phyloP scores from a whole-genome alignment of 2,113 vertebrate genomes.

The Malurus melanocephalus region DNA sequence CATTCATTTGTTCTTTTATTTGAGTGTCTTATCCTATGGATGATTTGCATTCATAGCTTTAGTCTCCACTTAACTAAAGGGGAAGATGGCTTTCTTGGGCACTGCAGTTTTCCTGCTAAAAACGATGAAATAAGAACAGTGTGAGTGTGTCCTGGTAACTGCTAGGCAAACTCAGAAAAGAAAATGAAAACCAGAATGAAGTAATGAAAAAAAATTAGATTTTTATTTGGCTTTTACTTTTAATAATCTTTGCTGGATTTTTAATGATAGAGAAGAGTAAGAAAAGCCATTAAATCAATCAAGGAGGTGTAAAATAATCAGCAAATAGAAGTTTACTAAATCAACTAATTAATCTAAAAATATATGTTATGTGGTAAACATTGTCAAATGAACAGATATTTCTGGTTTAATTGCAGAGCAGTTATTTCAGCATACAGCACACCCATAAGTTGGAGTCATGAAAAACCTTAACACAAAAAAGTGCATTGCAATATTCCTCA shows the following conservation, averaged over 20 bases:
- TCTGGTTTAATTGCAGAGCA: not conserved
- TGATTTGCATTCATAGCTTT: not conserved
- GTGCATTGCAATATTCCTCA: not conserved
- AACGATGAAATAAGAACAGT: not conserved
- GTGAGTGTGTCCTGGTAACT: not conserved
- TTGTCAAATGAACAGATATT: not conserved
- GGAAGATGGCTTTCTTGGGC: not conserved
- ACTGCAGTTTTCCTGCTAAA: not conserved
- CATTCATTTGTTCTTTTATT: not conserved
- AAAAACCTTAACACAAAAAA: not conserved
- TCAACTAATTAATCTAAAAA: slow-evolving; percentile 9
- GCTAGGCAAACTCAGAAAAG: not conserved
- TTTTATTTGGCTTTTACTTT: not conserved
- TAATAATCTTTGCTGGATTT: not conserved
- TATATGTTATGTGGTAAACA: not conserved
- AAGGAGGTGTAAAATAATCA: not conserved
- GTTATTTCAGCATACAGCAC: not conserved
- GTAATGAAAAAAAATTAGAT: not conserved
- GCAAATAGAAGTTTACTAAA: not conserved
- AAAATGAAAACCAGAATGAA: not conserved
- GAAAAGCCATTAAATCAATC: slow-evolving; percentile 6
- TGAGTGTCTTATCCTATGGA: not conserved
- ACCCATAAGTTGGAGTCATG: not conserved
- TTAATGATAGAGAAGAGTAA: not conserved
- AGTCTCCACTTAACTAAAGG: not conserved